A percentile compares a stretch with the other conserved stretches of the same genome.
Evolutionary conservation across 2,888 invertebrate genomes (phyloP).

Genomic region (Pterobdella sp.): DNA sequence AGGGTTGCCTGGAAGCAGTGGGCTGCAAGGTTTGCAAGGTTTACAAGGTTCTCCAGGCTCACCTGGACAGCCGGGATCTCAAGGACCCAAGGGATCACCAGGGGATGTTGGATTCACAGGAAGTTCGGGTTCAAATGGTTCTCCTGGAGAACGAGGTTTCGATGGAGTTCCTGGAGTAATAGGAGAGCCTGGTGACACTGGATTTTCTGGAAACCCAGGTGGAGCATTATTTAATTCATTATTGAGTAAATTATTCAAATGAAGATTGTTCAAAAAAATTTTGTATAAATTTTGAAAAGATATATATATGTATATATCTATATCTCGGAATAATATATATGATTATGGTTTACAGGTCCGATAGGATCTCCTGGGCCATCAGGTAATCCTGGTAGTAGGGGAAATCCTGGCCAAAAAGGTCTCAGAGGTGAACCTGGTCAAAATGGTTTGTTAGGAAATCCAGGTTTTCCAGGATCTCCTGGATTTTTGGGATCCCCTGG

Average conservation of each 20-base stretch:
- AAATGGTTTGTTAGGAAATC: background rate
- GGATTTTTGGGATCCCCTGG: slow-evolving; percentile 17
- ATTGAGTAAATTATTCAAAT: too few species aligned
- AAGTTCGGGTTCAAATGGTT: background rate
- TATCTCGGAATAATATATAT: too few species aligned
- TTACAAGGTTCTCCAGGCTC: background rate
- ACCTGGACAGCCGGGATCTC: background rate
- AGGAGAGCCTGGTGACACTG: slow-evolving; percentile 17
- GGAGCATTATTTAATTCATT: too few species aligned
- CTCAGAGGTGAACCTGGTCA: background rate
- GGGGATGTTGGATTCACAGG: slow-evolving; percentile 20
- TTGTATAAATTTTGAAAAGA: too few species aligned
- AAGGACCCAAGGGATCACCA: slow-evolving; percentile 29
- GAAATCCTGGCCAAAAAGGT: slow-evolving; percentile 5
- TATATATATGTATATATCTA: too few species aligned
- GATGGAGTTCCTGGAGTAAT: background rate
- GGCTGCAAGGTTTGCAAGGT: background rate
- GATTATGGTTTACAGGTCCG: slow-evolving; percentile 6
- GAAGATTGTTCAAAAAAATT: too few species aligned
- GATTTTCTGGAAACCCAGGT: background rate
- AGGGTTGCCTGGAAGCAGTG: slow-evolving; percentile 8
- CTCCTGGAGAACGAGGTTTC: background rate
- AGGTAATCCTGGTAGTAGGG: background rate
- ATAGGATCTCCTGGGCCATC: background rate
- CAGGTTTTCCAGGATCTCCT: slow-evolving; percentile 17